Evolutionary conservation across 1,140 invertebrate species (phyloP).

Genomic region (Trachelipus rathkii): DNA sequence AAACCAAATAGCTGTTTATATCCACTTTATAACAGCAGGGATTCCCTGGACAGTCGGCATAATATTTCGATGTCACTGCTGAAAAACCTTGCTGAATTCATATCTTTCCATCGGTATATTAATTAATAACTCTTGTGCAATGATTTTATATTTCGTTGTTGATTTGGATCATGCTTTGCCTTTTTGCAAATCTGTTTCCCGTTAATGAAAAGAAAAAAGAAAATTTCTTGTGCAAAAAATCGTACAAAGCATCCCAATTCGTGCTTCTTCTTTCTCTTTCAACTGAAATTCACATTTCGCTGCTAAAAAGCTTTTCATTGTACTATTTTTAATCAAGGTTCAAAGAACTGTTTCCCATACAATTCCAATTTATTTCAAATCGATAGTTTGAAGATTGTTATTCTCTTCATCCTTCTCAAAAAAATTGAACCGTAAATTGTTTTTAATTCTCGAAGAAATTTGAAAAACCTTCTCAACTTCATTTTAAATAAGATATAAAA

Average conservation of each 20-base stretch:
- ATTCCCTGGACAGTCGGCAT: background rate
- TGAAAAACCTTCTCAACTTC: background rate
- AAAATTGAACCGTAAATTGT: background rate
- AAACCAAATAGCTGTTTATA: background rate
- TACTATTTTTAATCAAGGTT: background rate
- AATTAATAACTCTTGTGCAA: background rate
- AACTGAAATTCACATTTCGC: background rate
- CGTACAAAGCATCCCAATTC: background rate
- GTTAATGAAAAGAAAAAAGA: background rate
- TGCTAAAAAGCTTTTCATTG: background rate
- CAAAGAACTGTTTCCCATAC: background rate
- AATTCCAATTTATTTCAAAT: background rate
- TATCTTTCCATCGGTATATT: background rate
- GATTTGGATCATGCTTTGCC: background rate
- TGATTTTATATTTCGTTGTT: background rate
- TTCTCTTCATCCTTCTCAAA: background rate
- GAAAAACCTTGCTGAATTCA: background rate
- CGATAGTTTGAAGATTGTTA: background rate
- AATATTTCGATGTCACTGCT: background rate
- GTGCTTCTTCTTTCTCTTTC: background rate
- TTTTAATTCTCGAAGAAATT: background rate
- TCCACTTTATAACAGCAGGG: background rate
- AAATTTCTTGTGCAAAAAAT: background rate
- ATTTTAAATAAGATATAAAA: background rate
- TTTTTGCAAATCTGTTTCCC: background rate